These are phyloP conservation scores for Amphipyra tragopoginis DNA, from an alignment of 2,888 invertebrate genomes.

Conservation along the genomic window DNA sequence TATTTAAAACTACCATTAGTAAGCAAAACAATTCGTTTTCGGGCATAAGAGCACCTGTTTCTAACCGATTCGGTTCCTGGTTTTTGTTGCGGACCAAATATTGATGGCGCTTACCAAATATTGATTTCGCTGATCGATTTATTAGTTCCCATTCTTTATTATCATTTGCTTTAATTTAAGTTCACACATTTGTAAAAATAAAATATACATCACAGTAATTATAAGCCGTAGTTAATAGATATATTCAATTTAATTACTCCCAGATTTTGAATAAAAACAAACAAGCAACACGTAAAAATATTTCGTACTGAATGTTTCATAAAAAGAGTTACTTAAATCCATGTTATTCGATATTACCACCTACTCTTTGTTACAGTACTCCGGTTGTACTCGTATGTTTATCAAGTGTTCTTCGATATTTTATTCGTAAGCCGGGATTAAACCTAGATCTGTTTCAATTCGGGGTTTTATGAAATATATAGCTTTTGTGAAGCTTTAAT, in stretches of 20 bases:
- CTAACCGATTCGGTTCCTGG: too few relatives aligned
- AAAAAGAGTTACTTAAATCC: conserved; percentile 30
- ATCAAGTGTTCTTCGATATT: conserved; percentile 34
- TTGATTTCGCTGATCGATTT: too few relatives aligned
- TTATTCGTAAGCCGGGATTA: conserved; percentile 26
- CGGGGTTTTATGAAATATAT: conserved; percentile 1
- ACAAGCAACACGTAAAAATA: conserved; percentile 1
- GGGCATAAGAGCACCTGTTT: too few relatives aligned
- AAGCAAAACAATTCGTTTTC: too few relatives aligned
- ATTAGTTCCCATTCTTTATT: too few relatives aligned
- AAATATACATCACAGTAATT: too few relatives aligned
- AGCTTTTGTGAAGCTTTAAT: conserved; percentile 11
- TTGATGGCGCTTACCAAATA: too few relatives aligned
- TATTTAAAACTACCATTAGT: too few relatives aligned
- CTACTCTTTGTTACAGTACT: conserved; percentile 33
- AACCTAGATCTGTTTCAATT: conserved; percentile 13
- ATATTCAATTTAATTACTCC: background rate
- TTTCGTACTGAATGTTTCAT: background rate
- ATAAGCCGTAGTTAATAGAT: background rate
- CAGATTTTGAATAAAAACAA: background rate
- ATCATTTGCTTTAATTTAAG: too few relatives aligned
- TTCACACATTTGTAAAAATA: too few relatives aligned
- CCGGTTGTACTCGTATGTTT: conserved; percentile 21
- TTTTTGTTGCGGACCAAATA: too few relatives aligned
- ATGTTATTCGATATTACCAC: conserved; percentile 14